Conservation (phyloP, 2,113 vertebrate species). For the Panthera tigris region DNA sequence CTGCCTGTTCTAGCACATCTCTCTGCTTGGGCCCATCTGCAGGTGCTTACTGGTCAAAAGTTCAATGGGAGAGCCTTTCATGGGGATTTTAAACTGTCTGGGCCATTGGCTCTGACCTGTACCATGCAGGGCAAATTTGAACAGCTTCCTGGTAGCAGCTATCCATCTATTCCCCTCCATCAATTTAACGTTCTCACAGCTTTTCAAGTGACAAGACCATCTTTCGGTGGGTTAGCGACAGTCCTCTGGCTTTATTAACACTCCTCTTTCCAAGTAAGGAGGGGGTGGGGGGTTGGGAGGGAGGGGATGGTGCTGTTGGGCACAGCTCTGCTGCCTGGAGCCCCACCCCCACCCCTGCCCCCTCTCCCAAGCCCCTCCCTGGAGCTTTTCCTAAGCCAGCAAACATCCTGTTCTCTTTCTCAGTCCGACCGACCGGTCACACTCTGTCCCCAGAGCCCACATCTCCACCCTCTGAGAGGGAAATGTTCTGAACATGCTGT, state of each 20-base stretch:
- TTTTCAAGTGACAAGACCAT: background rate
- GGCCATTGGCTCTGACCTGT: background rate
- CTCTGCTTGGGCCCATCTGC: background rate
- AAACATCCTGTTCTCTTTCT: background rate
- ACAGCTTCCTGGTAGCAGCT: background rate
- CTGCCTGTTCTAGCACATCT: fast-evolving
- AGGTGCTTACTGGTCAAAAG: background rate
- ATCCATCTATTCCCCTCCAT: background rate
- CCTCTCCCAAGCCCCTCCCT: too few species aligned
- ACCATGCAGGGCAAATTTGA: background rate
- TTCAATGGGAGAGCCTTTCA: background rate
- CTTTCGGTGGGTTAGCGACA: background rate
- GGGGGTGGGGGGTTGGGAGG: background rate
- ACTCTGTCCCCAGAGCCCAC: fast-evolving
- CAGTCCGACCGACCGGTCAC: fast-evolving
- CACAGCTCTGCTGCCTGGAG: background rate
- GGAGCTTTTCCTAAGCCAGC: fast-evolving
- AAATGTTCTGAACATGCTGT: background rate
- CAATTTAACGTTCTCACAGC: too few species aligned
- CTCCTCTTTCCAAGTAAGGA: background rate
- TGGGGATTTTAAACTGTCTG: background rate
- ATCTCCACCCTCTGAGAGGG: background rate
- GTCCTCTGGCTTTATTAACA: background rate
- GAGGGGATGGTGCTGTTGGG: too few species aligned
- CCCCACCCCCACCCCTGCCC: too few species aligned